Conservation (phyloP, 2,797 vertebrate species). For the Diglossa cyanea region DNA sequence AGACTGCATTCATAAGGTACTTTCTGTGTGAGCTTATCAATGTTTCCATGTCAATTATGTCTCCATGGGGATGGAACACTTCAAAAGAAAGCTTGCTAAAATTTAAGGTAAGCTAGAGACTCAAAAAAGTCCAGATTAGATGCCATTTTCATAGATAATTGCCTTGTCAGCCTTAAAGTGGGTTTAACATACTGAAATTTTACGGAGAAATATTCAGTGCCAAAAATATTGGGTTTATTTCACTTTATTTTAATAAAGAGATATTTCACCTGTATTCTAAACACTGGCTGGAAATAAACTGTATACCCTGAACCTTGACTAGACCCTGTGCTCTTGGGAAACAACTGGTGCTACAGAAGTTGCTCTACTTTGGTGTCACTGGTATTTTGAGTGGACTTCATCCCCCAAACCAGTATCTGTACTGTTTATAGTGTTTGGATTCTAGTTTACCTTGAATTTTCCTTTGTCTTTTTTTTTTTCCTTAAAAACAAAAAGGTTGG, state of each 20-base stretch:
- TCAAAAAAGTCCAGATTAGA: not conserved
- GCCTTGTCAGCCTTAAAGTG: not conserved
- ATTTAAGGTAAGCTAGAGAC: conserved; percentile 56
- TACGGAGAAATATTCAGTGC: not conserved
- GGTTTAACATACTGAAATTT: not conserved
- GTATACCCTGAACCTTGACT: conserved; percentile 22
- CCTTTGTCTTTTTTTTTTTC: not conserved
- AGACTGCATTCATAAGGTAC: conserved; percentile 35
- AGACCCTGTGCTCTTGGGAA: conserved; percentile 33
- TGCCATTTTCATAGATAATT: not conserved
- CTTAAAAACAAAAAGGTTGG: not conserved
- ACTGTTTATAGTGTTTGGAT: not conserved
- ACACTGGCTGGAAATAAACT: conserved; percentile 1
- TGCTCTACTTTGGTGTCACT: not conserved
- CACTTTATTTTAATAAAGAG: not conserved
- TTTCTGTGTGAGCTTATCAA: not conserved
- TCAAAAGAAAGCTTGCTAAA: conserved; percentile 52
- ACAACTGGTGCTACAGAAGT: conserved; percentile 18
- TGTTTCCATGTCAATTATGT: conserved; percentile 41
- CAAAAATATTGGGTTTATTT: not conserved
- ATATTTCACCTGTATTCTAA: not conserved
- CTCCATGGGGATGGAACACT: not conserved
- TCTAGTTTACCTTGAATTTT: conserved; percentile 58
- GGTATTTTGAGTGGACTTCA: conserved; percentile 8
- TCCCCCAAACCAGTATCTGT: not conserved